Evolutionary conservation across 2,888 invertebrate species (phyloP), one percentile per base, ranked within the genome.

Genomic region (Caenorhabditis wallacei): DNA sequence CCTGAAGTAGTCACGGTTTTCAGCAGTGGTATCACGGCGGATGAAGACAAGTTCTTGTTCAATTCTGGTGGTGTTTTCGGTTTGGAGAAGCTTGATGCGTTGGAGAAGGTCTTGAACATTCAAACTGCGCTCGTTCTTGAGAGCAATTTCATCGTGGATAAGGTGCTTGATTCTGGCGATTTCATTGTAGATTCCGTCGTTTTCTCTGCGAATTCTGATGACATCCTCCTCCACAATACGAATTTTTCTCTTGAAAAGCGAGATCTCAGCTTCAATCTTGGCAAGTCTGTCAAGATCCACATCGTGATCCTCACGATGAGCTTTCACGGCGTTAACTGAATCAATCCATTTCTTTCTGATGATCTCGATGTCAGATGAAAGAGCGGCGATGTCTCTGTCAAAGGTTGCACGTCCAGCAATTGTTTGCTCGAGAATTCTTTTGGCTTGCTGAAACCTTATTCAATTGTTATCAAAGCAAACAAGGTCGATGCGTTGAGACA

Each of bases 1-100:
- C 92, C 93, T 93, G 93, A 94, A 94, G 93, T 92, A 94, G 86
- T 93, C 93, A 24, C 93, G 91, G 92, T 94, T 93, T 88, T 94
- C 93, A 43, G 92, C 92, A 3, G 93, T 93, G 4, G 93, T 93
- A 88, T 94, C 93, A 51, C 93, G 91, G 89, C 93, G 92, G 13
- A 83, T 84, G 66, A 81, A 80, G 11, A 82, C 76, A 24, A 84
- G 79, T 30, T 86, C 86, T 68, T 83, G 78, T 26, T 86, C 82
- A 35, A 86, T 84, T 56, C 51, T 80, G 7, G 54, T 20, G 56
- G 8, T 69, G 71, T 82, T 82, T 20, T 82, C 82, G 2, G 68
- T 74, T 69, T 72, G 63, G n/a, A 78, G 64, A 35, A 56, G 56
- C n/a, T 79, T 79, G 72, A 82, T 79, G 18, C 78, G 59, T 30